phyloP scores from a whole-genome alignment of 2,888 invertebrate species.

The Eupeodes latifasciatus region DNA sequence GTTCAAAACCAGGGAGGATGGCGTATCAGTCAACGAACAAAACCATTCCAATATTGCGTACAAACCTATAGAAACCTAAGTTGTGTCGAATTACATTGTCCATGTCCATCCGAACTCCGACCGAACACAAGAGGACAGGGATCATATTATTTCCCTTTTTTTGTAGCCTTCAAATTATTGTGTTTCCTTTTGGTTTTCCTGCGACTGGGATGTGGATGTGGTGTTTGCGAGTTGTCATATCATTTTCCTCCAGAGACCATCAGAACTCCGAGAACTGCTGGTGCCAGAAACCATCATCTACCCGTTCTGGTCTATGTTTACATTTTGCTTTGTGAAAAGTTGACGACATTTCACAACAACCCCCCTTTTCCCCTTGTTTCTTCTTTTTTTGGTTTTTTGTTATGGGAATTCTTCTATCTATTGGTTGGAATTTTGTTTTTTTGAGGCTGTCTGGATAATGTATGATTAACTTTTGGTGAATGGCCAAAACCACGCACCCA shows the following conservation, averaged over 20 bases:
- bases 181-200: constrained; percentile 54
- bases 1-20: background rate
- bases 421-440: constrained; percentile 35
- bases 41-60: background rate
- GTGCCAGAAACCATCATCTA: constrained; percentile 56
- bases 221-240: constrained; percentile 64
- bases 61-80: background rate
- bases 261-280: background rate
- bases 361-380: background rate
- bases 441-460: constrained; percentile 51
- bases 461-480: constrained; percentile 71
- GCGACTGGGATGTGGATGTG: constrained; percentile 9
- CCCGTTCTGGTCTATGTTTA: constrained; percentile 58
- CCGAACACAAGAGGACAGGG: constrained; percentile 42
- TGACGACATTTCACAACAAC: constrained; percentile 65
- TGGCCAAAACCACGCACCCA: constrained; percentile 66
- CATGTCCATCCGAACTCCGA: constrained; percentile 4
- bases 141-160: constrained; percentile 26
- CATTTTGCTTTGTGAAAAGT: constrained; percentile 67
- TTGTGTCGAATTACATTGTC: constrained; percentile 55
- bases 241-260: constrained; percentile 49
- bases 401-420: background rate
- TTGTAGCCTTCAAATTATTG: constrained; percentile 34
- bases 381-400: background rate
- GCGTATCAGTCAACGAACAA: background rate